These are phyloP conservation scores for Agrotis ipsilon DNA, from an alignment of 2,888 invertebrate genomes.

Conservation along the genomic window DNA sequence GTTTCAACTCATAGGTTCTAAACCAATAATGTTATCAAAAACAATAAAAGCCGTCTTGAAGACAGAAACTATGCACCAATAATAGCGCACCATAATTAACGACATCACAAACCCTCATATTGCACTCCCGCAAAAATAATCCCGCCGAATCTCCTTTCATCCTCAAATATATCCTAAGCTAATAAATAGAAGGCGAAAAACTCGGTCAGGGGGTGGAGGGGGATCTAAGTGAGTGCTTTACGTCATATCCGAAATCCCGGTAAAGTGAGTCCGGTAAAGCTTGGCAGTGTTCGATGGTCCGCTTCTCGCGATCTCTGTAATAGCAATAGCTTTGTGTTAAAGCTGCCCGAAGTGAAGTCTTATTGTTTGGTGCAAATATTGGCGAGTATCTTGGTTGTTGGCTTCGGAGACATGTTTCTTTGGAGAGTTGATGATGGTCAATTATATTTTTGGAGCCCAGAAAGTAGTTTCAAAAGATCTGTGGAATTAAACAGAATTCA, in stretches of 20 bases:
- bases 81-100: constrained; percentile 73
- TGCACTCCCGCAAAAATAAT: constrained; percentile 81
- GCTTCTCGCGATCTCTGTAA: constrained; percentile 88
- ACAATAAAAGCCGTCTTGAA: background rate
- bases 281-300: constrained; percentile 88
- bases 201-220: constrained; percentile 82
- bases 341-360: constrained; percentile 85
- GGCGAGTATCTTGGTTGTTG: constrained; percentile 26
- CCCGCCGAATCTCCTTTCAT: constrained; percentile 78
- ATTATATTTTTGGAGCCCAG: background rate
- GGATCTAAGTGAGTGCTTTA: constrained; percentile 89
- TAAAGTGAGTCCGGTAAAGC: constrained; percentile 89
- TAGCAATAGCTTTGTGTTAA: constrained; percentile 91
- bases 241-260: constrained; percentile 91
- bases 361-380: constrained; percentile 81
- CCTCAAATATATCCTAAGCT: constrained; percentile 86
- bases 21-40: background rate
- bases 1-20: background rate
- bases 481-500: background rate
- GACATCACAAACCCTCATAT: constrained; percentile 78
- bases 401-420: constrained; percentile 1
- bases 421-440: constrained; percentile 6
- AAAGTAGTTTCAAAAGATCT: background rate
- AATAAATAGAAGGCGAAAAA: constrained; percentile 88
- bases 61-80: constrained; percentile 49